phyloP scores from a whole-genome alignment of 2,797 vertebrate species.

The Semotilus atromaculatus region DNA sequence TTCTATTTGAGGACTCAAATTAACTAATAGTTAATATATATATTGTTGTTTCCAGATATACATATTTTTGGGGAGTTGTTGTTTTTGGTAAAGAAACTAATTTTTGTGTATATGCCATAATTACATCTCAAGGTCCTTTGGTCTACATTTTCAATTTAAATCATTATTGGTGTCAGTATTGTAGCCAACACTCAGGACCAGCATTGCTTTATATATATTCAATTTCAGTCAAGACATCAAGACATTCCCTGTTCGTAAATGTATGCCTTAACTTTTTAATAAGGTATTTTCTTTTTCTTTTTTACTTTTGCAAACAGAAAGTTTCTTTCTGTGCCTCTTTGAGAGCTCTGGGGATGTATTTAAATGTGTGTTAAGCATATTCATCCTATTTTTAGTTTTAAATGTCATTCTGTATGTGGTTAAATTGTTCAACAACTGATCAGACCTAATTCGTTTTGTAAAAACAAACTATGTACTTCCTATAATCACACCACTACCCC shows the following conservation, averaged over 20 bases:
- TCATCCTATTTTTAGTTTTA: neutral
- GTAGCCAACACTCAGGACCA: slow-evolving; percentile 54
- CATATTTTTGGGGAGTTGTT: too few relatives aligned
- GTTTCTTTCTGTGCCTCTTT: neutral
- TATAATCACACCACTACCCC: neutral
- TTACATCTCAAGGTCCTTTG: slow-evolving; percentile 5
- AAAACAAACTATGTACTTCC: neutral
- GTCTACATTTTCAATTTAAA: neutral
- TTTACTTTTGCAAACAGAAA: neutral
- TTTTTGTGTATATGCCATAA: neutral
- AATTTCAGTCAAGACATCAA: neutral
- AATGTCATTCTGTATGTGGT: neutral
- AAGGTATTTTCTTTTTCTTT: neutral
- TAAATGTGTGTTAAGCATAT: neutral
- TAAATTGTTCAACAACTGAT: neutral
- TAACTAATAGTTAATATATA: neutral
- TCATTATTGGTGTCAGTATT: slow-evolving; percentile 12
- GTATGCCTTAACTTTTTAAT: slow-evolving; percentile 49
- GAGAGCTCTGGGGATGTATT: neutral
- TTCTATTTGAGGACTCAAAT: slow-evolving; percentile 7
- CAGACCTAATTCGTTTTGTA: neutral
- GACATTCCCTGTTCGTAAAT: neutral
- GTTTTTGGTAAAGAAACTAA: neutral
- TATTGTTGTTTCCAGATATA: neutral
- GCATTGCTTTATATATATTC: neutral